These are phyloP conservation scores for Nasonia oneida DNA, from an alignment of 2,888 invertebrate genomes.

Conservation along the genomic window DNA sequence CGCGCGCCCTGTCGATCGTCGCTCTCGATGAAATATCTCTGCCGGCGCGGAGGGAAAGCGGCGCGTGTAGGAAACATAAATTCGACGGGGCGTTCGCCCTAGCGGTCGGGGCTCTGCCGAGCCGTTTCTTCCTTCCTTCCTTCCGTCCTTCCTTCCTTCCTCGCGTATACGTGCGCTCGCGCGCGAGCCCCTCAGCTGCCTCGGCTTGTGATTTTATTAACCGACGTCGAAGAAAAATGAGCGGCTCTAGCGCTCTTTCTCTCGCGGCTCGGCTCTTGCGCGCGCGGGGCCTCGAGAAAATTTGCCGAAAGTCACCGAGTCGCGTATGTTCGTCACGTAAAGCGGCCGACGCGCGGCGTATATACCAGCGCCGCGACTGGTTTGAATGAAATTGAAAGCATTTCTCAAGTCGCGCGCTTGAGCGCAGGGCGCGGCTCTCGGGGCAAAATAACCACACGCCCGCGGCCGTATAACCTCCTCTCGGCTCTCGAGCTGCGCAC, in stretches of 20 bases:
- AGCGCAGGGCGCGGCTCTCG: constrained; percentile 54
- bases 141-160: constrained; percentile 55
- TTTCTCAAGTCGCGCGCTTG: constrained; percentile 71
- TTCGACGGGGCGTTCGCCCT: constrained; percentile 66
- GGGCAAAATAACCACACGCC: constrained; percentile 42
- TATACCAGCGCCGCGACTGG: constrained; percentile 66
- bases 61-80: constrained; percentile 69
- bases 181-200: not conserved
- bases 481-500: not conserved
- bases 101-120: constrained; percentile 63
- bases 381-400: constrained; percentile 78
- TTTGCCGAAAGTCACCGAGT: constrained; percentile 69
- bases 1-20: constrained; percentile 67
- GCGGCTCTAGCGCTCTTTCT: constrained; percentile 56
- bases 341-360: constrained; percentile 65
- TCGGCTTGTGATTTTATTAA: constrained; percentile 74
- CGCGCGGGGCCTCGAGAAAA: constrained; percentile 52
- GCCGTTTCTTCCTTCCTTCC: constrained; percentile 56
- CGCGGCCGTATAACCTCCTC: constrained; percentile 22
- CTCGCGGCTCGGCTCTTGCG: not conserved
- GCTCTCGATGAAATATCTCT: constrained; percentile 65
- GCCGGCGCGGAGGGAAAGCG: constrained; percentile 26
- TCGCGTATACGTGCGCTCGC: constrained; percentile 18
- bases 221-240: constrained; percentile 72
- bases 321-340: constrained; percentile 77